These are phyloP conservation scores for Metallyticus violacea DNA, from an alignment of 2,888 invertebrate species.

Conservation along the genomic window DNA sequence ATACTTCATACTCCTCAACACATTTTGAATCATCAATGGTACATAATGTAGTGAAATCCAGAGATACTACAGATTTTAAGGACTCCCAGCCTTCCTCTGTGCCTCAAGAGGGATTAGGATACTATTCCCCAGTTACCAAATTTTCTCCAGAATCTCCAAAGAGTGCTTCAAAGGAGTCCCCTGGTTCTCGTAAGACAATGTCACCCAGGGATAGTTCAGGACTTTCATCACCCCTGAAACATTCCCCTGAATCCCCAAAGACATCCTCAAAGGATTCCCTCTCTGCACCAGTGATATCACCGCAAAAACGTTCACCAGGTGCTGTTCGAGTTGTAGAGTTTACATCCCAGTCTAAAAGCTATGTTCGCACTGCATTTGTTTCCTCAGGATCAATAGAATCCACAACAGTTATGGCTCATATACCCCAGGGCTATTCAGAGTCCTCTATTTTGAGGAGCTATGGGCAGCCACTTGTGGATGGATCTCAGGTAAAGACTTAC, in stretches of 20 bases:
- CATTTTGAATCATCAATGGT: conserved; percentile 1
- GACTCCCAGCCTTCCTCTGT: not conserved
- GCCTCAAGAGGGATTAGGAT: conserved; percentile 10
- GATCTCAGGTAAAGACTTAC: not conserved
- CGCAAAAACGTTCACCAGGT: conserved; percentile 28
- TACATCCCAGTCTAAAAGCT: conserved; percentile 33
- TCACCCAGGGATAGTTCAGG: conserved; percentile 8
- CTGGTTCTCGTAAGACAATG: not conserved
- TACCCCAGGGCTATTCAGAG: not conserved
- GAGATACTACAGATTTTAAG: conserved; percentile 2
- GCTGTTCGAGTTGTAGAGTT: conserved; percentile 33
- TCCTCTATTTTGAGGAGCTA: not conserved
- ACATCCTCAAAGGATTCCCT: conserved; percentile 18
- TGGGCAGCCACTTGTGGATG: not conserved
- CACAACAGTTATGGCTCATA: not conserved
- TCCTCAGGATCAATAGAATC: not conserved
- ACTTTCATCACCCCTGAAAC: not conserved
- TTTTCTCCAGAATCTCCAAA: conserved; percentile 22
- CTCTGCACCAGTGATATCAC: conserved; percentile 7
- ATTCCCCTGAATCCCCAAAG: conserved; percentile 20
- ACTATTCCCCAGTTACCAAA: not conserved
- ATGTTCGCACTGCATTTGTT: conserved; percentile 23
- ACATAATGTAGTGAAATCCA: not conserved
- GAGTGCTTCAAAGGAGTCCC: conserved; percentile 13
- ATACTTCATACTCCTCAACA: conserved; percentile 14